These are phyloP conservation scores for Propithecus deckenii DNA, from an alignment of 2,797 vertebrate species.

Conservation along the genomic window DNA sequence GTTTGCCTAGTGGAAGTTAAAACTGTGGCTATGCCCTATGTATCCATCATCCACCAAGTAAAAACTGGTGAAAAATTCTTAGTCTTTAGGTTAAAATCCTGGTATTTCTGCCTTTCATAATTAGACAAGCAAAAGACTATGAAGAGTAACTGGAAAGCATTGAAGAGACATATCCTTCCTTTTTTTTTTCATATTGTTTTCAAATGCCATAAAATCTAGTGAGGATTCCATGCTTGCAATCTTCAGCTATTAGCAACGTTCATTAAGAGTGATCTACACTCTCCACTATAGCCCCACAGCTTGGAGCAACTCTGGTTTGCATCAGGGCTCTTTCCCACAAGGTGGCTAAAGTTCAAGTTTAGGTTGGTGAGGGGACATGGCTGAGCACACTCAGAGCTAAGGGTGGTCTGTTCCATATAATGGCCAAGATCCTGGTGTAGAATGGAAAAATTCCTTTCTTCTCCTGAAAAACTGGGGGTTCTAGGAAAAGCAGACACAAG, in stretches of 20 bases:
- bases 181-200: constrained; percentile 17
- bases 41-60: not conserved
- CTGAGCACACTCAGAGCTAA: not conserved
- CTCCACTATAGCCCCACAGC: not conserved
- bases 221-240: not conserved
- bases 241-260: not conserved
- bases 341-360: constrained; percentile 15
- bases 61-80: not conserved
- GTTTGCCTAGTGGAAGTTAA: not conserved
- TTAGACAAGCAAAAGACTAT: not conserved
- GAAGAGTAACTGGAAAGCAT: not conserved
- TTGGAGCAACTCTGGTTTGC: not conserved
- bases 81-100: not conserved
- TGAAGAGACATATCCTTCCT: not conserved
- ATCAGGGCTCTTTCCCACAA: not conserved
- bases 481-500: not conserved
- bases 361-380: not conserved
- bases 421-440: not conserved
- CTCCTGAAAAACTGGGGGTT: not conserved
- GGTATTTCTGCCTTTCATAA: not conserved
- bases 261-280: not conserved
- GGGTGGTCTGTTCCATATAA: not conserved
- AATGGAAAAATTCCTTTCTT: not conserved
- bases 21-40: not conserved
- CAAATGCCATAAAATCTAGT: not conserved